These are phyloP conservation scores for Grapholita molesta DNA, from an alignment of 1,140 invertebrate genomes.

Conservation along the genomic window DNA sequence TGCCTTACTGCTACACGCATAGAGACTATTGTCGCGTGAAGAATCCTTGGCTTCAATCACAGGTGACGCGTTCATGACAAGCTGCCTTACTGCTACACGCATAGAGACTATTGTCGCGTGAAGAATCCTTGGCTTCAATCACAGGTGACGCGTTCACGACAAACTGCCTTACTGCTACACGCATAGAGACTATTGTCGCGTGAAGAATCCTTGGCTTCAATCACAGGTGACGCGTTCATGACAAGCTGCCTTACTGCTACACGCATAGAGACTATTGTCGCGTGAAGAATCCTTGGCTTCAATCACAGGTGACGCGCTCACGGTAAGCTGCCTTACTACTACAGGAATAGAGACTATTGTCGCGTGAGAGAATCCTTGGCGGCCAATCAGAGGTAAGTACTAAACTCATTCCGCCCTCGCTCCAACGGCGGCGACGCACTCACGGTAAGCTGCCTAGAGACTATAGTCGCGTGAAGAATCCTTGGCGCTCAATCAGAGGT, in stretches of 20 bases:
- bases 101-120: not conserved
- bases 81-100: slow-evolving; percentile 13
- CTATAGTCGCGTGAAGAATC: too few relatives aligned
- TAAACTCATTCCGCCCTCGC: too few relatives aligned
- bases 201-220: slow-evolving; percentile 76
- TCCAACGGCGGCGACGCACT: slow-evolving; percentile 84
- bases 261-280: too few relatives aligned
- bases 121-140: slow-evolving; percentile 76
- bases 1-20: too few relatives aligned
- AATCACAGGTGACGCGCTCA: slow-evolving; percentile 81
- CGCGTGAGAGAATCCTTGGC: too few relatives aligned
- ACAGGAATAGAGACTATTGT: too few relatives aligned
- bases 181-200: not conserved
- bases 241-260: slow-evolving; percentile 56
- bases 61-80: slow-evolving; percentile 81
- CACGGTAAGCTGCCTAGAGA: slow-evolving; percentile 66
- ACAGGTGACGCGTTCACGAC: slow-evolving; percentile 82
- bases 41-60: slow-evolving; percentile 78
- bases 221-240: slow-evolving; percentile 81
- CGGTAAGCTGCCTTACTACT: slow-evolving; percentile 64
- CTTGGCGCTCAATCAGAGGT: slow-evolving; percentile 79
- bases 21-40: not conserved
- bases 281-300: slow-evolving; percentile 69
- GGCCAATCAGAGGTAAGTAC: slow-evolving; percentile 81
- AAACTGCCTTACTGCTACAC: slow-evolving; percentile 1